Conservation (phyloP, 2,888 invertebrate species). For the Noctua comes region DNA sequence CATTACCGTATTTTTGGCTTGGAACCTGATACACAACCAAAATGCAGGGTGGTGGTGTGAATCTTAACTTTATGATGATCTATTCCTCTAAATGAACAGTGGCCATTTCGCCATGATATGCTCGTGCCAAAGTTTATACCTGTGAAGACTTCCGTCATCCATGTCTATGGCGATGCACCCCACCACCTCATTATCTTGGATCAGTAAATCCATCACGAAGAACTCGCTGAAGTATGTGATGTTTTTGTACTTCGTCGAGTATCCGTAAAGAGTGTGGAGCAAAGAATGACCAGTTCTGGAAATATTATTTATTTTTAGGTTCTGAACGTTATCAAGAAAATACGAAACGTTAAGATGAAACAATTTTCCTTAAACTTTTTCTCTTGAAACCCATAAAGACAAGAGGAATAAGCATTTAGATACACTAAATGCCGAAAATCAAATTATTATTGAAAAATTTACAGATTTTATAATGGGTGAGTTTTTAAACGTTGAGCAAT, state of each 20-base stretch:
- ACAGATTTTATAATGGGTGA: not conserved
- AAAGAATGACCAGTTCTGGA: slow-evolving; percentile 98
- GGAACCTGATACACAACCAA: slow-evolving; percentile 85
- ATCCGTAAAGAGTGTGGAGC: slow-evolving; percentile 98
- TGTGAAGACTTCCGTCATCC: slow-evolving; percentile 98
- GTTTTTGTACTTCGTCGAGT: slow-evolving; percentile 97
- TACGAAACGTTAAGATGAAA: not conserved
- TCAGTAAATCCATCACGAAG: slow-evolving; percentile 97
- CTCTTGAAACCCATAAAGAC: not conserved
- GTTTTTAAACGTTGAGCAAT: not conserved
- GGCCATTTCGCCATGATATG: not conserved
- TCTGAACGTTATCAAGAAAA: too few relatives aligned
- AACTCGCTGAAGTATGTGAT: slow-evolving; percentile 98
- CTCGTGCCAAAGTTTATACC: slow-evolving; percentile 82
- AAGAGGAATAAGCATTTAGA: too few relatives aligned
- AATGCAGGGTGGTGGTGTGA: not conserved
- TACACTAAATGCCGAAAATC: not conserved
- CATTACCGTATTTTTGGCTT: slow-evolving; percentile 91
- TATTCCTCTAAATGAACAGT: not conserved
- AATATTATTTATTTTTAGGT: slow-evolving; percentile 20
- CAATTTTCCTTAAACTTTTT: not conserved
- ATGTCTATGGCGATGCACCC: slow-evolving; percentile 97
- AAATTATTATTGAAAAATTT: not conserved
- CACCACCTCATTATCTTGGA: slow-evolving; percentile 96
- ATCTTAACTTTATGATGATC: not conserved